Conservation (phyloP, 2,888 invertebrate species). For the Trachelus stipa region DNA sequence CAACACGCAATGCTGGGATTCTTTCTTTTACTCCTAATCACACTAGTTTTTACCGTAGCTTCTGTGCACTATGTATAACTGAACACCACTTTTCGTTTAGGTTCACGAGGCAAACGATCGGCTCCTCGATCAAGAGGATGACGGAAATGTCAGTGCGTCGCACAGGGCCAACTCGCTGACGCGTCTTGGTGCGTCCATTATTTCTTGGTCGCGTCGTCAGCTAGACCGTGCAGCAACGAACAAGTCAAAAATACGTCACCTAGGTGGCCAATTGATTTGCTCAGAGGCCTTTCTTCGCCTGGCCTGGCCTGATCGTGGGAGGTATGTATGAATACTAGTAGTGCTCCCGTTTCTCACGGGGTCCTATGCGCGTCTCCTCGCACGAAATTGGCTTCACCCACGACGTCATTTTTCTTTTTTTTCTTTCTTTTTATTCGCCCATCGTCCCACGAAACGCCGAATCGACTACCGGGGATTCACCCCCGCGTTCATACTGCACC, state of each 20-base stretch:
- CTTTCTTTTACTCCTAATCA: neutral
- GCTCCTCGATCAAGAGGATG: neutral
- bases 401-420: neutral
- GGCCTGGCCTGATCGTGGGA: conserved; percentile 9
- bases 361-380: neutral
- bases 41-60: neutral
- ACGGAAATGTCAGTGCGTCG: neutral
- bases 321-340: neutral
- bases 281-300: conserved; percentile 26
- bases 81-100: neutral
- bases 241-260: neutral
- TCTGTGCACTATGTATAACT: neutral
- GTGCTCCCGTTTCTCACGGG: neutral
- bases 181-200: neutral
- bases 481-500: neutral
- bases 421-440: neutral
- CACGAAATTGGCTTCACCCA: neutral
- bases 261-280: conserved; percentile 37
- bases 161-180: neutral
- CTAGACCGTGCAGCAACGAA: neutral
- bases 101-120: neutral
- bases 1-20: neutral
- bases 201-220: neutral
- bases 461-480: neutral
- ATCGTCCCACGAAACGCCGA: neutral